Evolutionary conservation across 30 jellyfish, hydroid and myxozoan genomes (phyloP), one percentile per base, ranked within the genome.

Genomic region (Pseudorhiza aurosa): DNA sequence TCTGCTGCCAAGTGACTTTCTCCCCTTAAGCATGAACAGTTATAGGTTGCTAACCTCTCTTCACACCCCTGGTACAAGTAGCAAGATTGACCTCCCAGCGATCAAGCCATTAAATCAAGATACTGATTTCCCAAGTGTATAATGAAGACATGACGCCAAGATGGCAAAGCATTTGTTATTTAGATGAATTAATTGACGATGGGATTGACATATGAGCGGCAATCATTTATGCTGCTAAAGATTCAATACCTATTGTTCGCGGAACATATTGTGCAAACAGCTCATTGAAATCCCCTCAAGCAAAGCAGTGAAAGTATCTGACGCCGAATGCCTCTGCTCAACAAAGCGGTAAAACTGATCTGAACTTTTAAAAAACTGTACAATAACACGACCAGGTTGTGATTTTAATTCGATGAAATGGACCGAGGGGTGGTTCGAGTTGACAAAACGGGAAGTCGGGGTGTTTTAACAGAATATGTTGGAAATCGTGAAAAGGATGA

Each of bases 221-320:
- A 36, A 51, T 17, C 8, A 7, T 22, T 43, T 28, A 26, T 68
- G 19, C 30, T 28, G 26, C 21, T 25, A 56, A 32, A n/a, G 29
- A 24, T 37, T 37, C 77, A 47, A 35, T 63, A 22, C 64, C 82
- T 29, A 42, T 78, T 78, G 75, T 78, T 62, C 63, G 59, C 53
- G 15, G 81, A 56, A 25, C 32, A 14, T 75, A 24, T 77, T 77
- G 79, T 72, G 70, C 47, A 44, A 42, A 70, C 84, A 50, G 32
- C 43, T 63, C 32, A 10, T 8, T 56, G 90, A 78, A 78, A 63
- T 50, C 90, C 82, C 82, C 32, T 17, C 27, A 40, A 37, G 47
- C 24, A 69, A 36, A 32, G 58, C 71, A 25, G 36, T 22, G 69
- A 5, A 24, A 45, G 57, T 27, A 17, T 29, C 40, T 21, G 72